Conservation (phyloP, 2,888 invertebrate genomes). For the Harpalus rubripes region DNA sequence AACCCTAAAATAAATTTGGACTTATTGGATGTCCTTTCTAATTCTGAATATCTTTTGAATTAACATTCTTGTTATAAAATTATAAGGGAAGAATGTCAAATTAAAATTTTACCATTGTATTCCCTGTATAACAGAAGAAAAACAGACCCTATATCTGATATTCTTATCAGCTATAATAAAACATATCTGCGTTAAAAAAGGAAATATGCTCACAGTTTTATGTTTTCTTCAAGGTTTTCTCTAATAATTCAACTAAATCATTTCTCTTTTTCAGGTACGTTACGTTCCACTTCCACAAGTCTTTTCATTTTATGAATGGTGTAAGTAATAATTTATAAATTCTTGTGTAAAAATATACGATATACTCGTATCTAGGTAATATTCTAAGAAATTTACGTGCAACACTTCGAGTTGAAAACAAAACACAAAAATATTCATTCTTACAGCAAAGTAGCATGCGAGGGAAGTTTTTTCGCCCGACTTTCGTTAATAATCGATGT, state of each 20-base stretch:
- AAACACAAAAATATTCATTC: constrained; percentile 37
- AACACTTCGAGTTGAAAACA: constrained; percentile 25
- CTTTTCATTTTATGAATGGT: constrained; percentile 10
- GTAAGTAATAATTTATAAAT: constrained; percentile 48
- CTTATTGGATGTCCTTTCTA: too few species aligned
- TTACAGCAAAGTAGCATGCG: constrained; percentile 31
- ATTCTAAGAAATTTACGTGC: constrained; percentile 39
- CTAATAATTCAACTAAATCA: constrained; percentile 3
- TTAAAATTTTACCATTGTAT: too few species aligned
- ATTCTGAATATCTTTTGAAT: too few species aligned
- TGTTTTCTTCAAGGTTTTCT: background rate
- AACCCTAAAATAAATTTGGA: too few species aligned
- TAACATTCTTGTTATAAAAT: too few species aligned
- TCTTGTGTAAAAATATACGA: constrained; percentile 24
- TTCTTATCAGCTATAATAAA: background rate
- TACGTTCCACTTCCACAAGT: constrained; percentile 31
- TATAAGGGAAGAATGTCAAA: too few species aligned
- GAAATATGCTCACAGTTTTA: background rate
- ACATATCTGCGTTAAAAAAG: background rate
- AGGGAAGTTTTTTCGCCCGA: constrained; percentile 4
- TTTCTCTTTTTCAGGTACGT: constrained; percentile 43
- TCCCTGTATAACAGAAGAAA: too few species aligned
- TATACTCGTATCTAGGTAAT: constrained; percentile 9
- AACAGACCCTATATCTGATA: too few species aligned
- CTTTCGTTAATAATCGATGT: constrained; percentile 39